Conservation (phyloP, 2,113 vertebrate genomes). For the Sprattus sprattus region DNA sequence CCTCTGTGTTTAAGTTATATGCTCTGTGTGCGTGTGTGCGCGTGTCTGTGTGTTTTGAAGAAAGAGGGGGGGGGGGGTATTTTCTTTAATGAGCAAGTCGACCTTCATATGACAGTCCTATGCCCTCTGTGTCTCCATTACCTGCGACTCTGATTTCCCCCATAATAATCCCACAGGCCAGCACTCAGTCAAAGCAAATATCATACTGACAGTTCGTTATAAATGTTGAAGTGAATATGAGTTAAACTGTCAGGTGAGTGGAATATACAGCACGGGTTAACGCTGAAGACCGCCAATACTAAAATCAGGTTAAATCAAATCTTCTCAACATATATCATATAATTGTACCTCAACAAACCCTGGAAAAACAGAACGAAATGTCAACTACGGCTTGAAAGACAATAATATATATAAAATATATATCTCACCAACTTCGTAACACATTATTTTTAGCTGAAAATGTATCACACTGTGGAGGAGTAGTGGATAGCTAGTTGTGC, state of each 20-base stretch:
- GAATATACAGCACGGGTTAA: not conserved
- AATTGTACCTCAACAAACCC: not conserved
- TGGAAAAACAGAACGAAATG: not conserved
- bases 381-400: not conserved
- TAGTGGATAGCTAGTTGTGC: not conserved
- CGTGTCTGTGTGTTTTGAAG: constrained; percentile 39
- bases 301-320: not conserved
- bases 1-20: constrained; percentile 53
- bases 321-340: not conserved
- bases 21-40: constrained; percentile 25
- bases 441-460: too few relatives aligned
- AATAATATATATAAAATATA: not conserved
- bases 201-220: constrained; percentile 9
- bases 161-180: not conserved
- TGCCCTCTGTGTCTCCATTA: constrained; percentile 56
- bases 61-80: constrained; percentile 24
- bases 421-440: too few relatives aligned
- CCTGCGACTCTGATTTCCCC: not conserved
- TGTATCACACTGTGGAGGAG: not conserved
- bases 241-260: constrained; percentile 12
- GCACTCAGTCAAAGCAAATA: constrained; percentile 12
- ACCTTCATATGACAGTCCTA: constrained; percentile 51
- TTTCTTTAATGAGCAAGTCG: constrained; percentile 50
- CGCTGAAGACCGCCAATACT: not conserved
- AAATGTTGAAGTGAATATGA: not conserved